Evolutionary conservation across 2,113 vertebrate species (phyloP).

Genomic region (Centropus unirufus): DNA sequence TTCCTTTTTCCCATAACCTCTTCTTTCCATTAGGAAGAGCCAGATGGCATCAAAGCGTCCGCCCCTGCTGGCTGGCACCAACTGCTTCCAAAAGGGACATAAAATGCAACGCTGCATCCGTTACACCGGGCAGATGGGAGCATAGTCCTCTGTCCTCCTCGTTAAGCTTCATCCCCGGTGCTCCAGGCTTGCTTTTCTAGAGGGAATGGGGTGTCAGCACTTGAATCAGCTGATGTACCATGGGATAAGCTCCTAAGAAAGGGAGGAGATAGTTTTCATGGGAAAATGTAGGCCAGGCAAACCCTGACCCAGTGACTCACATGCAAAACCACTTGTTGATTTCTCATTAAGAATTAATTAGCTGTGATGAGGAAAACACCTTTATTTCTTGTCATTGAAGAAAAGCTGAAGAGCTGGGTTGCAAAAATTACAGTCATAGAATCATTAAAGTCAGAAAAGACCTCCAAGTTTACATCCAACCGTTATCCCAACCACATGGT

Average conservation of each 20-base stretch:
- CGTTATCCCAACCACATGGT: too few species aligned
- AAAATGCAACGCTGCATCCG: rapidly evolving
- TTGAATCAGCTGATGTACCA: rapidly evolving
- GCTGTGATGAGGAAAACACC: neutral
- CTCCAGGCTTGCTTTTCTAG: neutral
- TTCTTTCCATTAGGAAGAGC: neutral
- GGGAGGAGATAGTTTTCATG: neutral
- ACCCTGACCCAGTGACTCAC: rapidly evolving
- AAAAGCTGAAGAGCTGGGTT: neutral
- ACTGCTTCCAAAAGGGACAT: neutral
- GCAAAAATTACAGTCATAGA: neutral
- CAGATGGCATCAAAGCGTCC: neutral
- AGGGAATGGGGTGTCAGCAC: neutral
- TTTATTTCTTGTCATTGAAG: neutral
- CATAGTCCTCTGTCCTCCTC: neutral
- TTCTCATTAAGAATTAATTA: neutral
- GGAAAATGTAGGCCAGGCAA: neutral
- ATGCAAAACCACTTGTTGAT: neutral
- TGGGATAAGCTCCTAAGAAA: neutral
- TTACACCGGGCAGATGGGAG: neutral
- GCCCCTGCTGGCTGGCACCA: neutral
- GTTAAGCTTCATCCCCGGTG: neutral
- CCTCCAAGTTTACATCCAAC: too few species aligned
- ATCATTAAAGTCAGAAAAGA: too few species aligned
- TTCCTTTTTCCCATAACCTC: neutral